phyloP scores from a whole-genome alignment of 2,888 invertebrate genomes.

The Dione vanillae region DNA sequence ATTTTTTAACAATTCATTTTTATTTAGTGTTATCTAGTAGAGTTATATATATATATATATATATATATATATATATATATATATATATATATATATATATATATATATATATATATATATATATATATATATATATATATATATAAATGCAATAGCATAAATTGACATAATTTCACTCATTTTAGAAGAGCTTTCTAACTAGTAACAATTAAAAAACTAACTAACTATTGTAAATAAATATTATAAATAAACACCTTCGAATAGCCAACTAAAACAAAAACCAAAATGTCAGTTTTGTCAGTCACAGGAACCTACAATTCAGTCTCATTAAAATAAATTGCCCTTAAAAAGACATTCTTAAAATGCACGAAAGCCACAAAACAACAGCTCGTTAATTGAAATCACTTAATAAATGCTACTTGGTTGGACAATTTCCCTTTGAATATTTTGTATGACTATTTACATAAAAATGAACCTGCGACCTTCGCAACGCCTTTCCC shows the following conservation, averaged over 20 bases:
- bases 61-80: too few relatives aligned
- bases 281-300: background rate
- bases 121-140: too few relatives aligned
- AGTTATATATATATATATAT: too few relatives aligned
- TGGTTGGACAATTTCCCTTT: constrained; percentile 32
- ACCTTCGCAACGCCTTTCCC: constrained; percentile 33
- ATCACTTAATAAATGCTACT: constrained; percentile 7
- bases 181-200: too few relatives aligned
- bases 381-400: constrained; percentile 2
- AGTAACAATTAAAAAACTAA: too few relatives aligned
- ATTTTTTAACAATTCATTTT: too few relatives aligned
- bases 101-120: too few relatives aligned
- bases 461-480: constrained; percentile 32
- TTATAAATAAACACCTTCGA: background rate
- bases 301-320: background rate
- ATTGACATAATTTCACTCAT: too few relatives aligned
- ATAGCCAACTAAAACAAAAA: background rate
- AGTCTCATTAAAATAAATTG: background rate
- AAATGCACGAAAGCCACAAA: background rate
- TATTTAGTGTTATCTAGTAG: too few relatives aligned
- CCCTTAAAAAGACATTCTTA: background rate
- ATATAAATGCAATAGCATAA: too few relatives aligned
- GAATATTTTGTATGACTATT: constrained; percentile 30
- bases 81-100: too few relatives aligned
- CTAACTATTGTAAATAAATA: background rate